These are phyloP conservation scores for Ptychobarbus kaznakovi DNA, from an alignment of 2,797 vertebrate genomes.

Conservation along the genomic window DNA sequence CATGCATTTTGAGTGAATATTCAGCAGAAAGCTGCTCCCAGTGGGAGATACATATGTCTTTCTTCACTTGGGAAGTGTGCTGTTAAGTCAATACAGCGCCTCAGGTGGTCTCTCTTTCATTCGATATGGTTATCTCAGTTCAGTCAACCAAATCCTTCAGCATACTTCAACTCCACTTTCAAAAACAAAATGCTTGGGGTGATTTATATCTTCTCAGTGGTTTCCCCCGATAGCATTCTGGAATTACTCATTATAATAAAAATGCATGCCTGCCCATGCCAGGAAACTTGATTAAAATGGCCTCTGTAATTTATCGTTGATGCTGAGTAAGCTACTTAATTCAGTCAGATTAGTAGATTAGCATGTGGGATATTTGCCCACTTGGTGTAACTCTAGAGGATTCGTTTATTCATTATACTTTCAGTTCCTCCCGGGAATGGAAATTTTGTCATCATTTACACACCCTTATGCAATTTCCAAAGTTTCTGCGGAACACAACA, in stretches of 20 bases:
- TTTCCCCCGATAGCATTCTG: conserved; percentile 47
- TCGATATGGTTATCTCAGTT: conserved; percentile 17
- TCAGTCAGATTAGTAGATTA: conserved; percentile 63
- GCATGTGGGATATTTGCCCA: conserved; percentile 53
- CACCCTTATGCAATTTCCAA: not conserved
- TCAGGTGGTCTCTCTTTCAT: conserved; percentile 35
- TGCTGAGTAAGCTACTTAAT: conserved; percentile 58
- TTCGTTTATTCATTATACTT: conserved; percentile 39
- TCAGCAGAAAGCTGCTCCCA: conserved; percentile 12
- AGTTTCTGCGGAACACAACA: not conserved
- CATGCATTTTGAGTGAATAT: conserved; percentile 20
- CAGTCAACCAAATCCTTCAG: conserved; percentile 44
- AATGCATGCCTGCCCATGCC: conserved; percentile 56
- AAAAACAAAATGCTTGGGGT: conserved; percentile 29
- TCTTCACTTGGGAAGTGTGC: conserved; percentile 25
- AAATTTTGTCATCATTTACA: not conserved
- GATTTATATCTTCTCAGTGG: conserved; percentile 39
- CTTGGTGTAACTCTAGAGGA: conserved; percentile 18
- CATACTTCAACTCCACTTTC: conserved; percentile 39
- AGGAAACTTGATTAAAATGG: conserved; percentile 67
- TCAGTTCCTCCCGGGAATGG: not conserved
- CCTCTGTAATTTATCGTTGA: conserved; percentile 59
- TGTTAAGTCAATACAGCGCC: conserved; percentile 32
- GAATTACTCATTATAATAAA: conserved; percentile 60
- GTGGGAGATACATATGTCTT: not conserved